These are phyloP conservation scores for Halictus rubicundus DNA, from an alignment of 1,140 invertebrate genomes.

Conservation along the genomic window DNA sequence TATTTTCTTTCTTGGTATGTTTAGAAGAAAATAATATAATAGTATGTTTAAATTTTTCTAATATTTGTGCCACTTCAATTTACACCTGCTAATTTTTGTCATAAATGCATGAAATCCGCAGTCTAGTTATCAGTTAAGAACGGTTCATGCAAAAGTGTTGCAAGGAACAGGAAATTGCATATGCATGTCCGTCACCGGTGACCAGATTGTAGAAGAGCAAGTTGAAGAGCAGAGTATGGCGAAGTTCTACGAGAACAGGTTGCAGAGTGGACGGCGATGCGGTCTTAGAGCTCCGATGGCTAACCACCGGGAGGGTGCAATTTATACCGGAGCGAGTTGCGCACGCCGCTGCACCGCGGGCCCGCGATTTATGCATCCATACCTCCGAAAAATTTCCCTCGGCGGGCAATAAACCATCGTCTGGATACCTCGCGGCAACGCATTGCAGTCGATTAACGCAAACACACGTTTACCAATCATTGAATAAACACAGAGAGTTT, in stretches of 20 bases:
- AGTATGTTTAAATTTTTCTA: too few species aligned
- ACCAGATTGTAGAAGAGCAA: neutral
- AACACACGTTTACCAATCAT: constrained; percentile 15
- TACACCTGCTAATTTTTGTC: too few species aligned
- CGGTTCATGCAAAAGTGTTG: too few species aligned
- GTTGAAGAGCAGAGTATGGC: neutral
- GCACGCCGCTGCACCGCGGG: constrained; percentile 10
- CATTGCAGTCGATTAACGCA: constrained; percentile 40
- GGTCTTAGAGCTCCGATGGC: neutral
- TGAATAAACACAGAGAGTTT: constrained; percentile 15
- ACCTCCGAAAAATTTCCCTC: constrained; percentile 30
- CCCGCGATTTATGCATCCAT: constrained; percentile 45
- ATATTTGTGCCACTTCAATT: too few species aligned
- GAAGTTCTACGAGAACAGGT: neutral
- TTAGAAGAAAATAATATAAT: too few species aligned
- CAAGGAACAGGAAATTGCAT: too few species aligned
- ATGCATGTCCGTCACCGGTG: neutral
- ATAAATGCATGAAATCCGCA: too few species aligned
- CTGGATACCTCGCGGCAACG: constrained; percentile 5
- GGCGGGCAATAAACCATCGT: constrained; percentile 28
- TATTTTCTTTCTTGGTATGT: too few species aligned
- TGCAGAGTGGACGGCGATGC: neutral
- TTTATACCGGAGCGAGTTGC: constrained; percentile 1
- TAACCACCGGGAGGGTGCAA: neutral
- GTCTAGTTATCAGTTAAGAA: too few species aligned